Evolutionary conservation across 2,113 vertebrate genomes (phyloP), one percentile per base, ranked within the genome.

Genomic region (Myotis lucifugus): DNA sequence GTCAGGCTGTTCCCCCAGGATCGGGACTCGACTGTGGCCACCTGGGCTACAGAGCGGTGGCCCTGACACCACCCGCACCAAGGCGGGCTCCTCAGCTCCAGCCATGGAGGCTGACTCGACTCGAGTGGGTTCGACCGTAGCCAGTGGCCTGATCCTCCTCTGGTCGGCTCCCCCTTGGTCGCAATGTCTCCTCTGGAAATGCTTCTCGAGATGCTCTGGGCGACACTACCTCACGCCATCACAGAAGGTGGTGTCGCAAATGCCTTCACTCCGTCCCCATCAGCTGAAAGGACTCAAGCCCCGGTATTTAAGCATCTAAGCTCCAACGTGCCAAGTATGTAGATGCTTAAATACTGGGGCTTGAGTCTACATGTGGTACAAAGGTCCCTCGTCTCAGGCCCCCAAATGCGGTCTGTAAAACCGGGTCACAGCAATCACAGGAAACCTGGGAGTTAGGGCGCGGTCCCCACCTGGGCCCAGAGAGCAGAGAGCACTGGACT

Each of bases 391-490:
- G 1, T 40, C 48, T 94, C 40, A 7, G 85, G 40, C 32, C 42
- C 56, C 61, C 40, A 66, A 77, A 0, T 5, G 69, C 19, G 42
- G 23, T 15, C 79, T 90, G 42, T 42, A 40, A 61, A 70, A 59
- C n/a, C 64, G 5, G 17, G 12, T 52, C 25, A 37, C 2, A 50
- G 59, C 13, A 46, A 70, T 2, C 37, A 64, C 17, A 70, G 19
- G 61, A 50, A 42, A 0, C 0, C 2, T 23, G 23, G 25, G 8
- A 64, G 46, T 27, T 0, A 37, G 25, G 37, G 42, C 10, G 6
- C 3, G 32, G 52, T 19, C 21, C 23, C 17, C 21, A 40, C 25
- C 6, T 0, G 12, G 17, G 13, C 19, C 15, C 52, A 19, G 29
- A 42, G 46, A 32, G 34, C 77, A 78, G 32, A 64, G 66, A 54